These are phyloP conservation scores for Vanessa cardui DNA, from an alignment of 2,888 invertebrate genomes.

Conservation along the genomic window DNA sequence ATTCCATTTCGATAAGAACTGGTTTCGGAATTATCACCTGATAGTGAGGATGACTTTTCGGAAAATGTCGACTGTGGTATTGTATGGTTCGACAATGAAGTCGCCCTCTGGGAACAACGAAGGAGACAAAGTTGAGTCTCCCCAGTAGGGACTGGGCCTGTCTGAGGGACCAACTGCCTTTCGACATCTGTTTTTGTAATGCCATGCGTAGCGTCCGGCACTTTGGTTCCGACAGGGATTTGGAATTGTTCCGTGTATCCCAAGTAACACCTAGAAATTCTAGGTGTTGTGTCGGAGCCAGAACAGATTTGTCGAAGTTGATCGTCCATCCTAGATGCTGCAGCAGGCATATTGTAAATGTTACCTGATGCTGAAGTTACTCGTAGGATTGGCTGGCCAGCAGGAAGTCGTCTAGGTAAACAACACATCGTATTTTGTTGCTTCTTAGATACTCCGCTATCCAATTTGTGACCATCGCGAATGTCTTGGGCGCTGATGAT, in stretches of 20 bases:
- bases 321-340: slow-evolving; percentile 36
- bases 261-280: too few relatives aligned
- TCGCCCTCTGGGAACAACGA: slow-evolving; percentile 25
- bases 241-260: slow-evolving; percentile 37
- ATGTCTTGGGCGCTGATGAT: slow-evolving; percentile 40
- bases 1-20: slow-evolving; percentile 5
- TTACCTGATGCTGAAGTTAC: too few relatives aligned
- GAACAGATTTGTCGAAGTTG: slow-evolving; percentile 37
- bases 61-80: slow-evolving; percentile 7
- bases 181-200: slow-evolving; percentile 26
- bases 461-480: slow-evolving; percentile 45
- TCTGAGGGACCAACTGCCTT: slow-evolving; percentile 39
- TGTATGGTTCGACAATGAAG: slow-evolving; percentile 38
- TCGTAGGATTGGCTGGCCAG: too few relatives aligned
- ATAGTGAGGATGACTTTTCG: slow-evolving; percentile 17
- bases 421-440: slow-evolving; percentile 41
- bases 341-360: slow-evolving; percentile 24
- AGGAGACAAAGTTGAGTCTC: slow-evolving; percentile 38
- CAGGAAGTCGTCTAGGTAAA: slow-evolving; percentile 48
- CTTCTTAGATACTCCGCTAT: slow-evolving; percentile 40
- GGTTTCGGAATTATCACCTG: slow-evolving; percentile 3
- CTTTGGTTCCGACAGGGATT: slow-evolving; percentile 38
- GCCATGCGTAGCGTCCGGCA: slow-evolving; percentile 37
- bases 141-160: slow-evolving; percentile 32
- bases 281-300: slow-evolving; percentile 34